These are phyloP conservation scores for Macquaria australasica DNA, from an alignment of 2,113 vertebrate species.

Conservation along the genomic window DNA sequence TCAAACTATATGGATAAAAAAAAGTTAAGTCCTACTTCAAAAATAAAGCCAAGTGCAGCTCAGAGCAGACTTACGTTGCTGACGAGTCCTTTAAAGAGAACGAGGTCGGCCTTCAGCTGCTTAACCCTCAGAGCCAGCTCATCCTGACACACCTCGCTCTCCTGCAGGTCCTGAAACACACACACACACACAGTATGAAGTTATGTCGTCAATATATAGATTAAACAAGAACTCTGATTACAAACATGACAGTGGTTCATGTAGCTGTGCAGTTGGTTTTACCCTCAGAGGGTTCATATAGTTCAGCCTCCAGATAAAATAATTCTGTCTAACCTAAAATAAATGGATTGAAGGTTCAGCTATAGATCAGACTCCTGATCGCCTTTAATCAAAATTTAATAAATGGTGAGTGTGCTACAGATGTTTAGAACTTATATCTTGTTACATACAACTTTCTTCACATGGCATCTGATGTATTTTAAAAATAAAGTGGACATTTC, in stretches of 20 bases:
- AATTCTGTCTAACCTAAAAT: not conserved
- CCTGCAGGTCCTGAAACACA: slow-evolving; percentile 90
- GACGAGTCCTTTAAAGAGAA: slow-evolving; percentile 96
- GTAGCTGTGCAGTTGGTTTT: too few species aligned
- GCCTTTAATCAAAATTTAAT: not conserved
- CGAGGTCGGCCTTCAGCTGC: slow-evolving; percentile 93
- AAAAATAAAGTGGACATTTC: not conserved
- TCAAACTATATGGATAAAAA: too few species aligned
- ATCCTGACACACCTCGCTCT: slow-evolving; percentile 93
- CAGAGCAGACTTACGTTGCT: slow-evolving; percentile 89
- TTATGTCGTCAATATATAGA: not conserved
- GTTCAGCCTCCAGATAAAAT: too few species aligned
- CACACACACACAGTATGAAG: not conserved
- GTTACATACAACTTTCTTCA: not conserved
- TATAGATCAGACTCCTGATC: not conserved
- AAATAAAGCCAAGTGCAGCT: not conserved
- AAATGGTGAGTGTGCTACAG: not conserved
- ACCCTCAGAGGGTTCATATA: too few species aligned
- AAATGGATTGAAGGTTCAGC: not conserved
- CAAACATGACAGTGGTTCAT: too few species aligned
- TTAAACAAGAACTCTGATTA: not conserved
- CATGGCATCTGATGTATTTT: not conserved
- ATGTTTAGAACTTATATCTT: too few species aligned
- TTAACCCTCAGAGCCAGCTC: slow-evolving; percentile 92
- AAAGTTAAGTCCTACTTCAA: too few species aligned